Evolutionary conservation across 2,797 vertebrate genomes (phyloP).

Genomic region (Falco concolor): DNA sequence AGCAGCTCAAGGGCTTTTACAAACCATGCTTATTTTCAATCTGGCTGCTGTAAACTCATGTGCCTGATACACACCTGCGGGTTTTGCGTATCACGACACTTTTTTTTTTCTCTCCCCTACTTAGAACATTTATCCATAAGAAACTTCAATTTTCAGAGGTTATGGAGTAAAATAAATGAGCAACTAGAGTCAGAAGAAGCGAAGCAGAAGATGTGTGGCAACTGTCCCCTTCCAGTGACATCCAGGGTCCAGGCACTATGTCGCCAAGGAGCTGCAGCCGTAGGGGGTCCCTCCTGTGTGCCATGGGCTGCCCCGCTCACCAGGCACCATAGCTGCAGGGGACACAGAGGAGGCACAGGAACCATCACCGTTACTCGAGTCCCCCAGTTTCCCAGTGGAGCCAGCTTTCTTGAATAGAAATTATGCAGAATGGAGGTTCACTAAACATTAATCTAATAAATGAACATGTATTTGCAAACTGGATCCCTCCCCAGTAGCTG

Average conservation of each 20-base stretch:
- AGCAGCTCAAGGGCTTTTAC: neutral
- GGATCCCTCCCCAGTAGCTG: neutral
- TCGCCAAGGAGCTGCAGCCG: accelerated
- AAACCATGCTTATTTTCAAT: neutral
- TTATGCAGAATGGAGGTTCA: neutral
- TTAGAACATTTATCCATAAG: neutral
- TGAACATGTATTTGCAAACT: neutral
- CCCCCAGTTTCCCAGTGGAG: neutral
- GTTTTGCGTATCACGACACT: neutral
- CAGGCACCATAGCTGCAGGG: neutral
- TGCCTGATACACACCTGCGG: neutral
- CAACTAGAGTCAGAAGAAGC: neutral
- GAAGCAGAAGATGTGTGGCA: neutral
- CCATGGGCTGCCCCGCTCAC: neutral
- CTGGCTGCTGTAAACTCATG: neutral
- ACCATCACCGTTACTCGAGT: neutral
- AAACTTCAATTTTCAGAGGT: neutral
- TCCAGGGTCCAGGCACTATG: neutral
- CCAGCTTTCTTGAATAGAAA: neutral
- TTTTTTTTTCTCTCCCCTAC: neutral
- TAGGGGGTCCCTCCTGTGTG: accelerated
- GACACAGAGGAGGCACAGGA: neutral
- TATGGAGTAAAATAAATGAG: neutral
- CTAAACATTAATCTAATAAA: neutral
- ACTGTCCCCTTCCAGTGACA: neutral